Evolutionary conservation across 2,113 vertebrate species (phyloP), one percentile per base, ranked within the genome.

Genomic region (Sclerurus mexicanus): DNA sequence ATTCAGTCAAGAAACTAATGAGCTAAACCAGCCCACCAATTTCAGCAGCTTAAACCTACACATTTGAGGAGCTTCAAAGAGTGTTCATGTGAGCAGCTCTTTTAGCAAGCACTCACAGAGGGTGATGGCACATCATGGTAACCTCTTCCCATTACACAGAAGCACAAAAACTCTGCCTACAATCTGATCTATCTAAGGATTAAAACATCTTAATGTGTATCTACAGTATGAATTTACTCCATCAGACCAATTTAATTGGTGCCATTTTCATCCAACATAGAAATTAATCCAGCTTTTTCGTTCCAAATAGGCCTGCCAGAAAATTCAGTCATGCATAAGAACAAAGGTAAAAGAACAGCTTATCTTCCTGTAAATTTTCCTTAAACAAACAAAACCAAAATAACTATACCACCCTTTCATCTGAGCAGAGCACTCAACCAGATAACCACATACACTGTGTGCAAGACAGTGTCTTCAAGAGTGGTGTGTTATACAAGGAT

Each of bases 331-430:
- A 44, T 4, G 21, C 2, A 21, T 27, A 30, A 76, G 35, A 62
- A 52, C 37, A 76, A 47, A 87, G 23, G 42, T 35, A 27, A 58
- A 89, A 81, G 6, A 64, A 37, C 47, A 39, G 20, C 12, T 91
- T 37, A 7, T 24, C 33, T 35, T 71, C 16, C n/a, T 62, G 19
- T 37, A 63, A 60, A 33, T 42, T 25, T 37, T 52, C 64, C 12
- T 44, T 89, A 67, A 44, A 46, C 25, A 80, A 64, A 35, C 6
- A 40, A 76, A 87, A 17, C 5, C 5, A 69, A 77, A 35, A 31
- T 14, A 18, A 23, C 1, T 8, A 12, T 2, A n/a, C 0, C 12
- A 52, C 2, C 3, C 18, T 75, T 58, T 72, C 56, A n/a, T 25
- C 24, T 52, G 40, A 88, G 19, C 19, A 63, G 39, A 79, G 15